Conservation (phyloP, 2,113 vertebrate species). For the Leptobrachium ailaonicum region DNA sequence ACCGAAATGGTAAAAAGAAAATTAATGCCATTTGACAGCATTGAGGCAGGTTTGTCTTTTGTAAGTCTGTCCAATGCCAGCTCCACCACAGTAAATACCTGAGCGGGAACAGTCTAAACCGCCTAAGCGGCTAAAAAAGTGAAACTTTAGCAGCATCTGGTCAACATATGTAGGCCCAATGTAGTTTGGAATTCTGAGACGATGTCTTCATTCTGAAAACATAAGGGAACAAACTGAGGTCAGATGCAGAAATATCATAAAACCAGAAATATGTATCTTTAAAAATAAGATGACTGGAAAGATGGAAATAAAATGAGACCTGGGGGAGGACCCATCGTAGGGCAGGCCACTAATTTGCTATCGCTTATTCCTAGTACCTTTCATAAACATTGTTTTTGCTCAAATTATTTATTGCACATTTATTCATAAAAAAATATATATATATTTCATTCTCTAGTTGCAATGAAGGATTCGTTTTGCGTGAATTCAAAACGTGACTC, state of each 20-base stretch:
- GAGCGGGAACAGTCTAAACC: slow-evolving; percentile 53
- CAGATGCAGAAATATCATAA: not conserved
- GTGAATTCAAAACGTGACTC: too few relatives aligned
- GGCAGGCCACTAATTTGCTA: too few relatives aligned
- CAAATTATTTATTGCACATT: too few relatives aligned
- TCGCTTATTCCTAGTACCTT: too few relatives aligned
- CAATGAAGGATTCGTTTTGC: too few relatives aligned
- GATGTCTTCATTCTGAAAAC: slow-evolving; percentile 71
- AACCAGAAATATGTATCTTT: too few relatives aligned
- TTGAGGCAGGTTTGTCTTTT: slow-evolving; percentile 55
- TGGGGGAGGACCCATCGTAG: too few relatives aligned
- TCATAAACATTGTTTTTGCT: too few relatives aligned
- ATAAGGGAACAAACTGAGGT: slow-evolving; percentile 53
- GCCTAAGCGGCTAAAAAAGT: slow-evolving; percentile 54
- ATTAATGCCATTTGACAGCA: slow-evolving; percentile 52
- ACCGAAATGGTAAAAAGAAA: slow-evolving; percentile 57
- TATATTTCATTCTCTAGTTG: too few relatives aligned
- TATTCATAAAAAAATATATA: too few relatives aligned
- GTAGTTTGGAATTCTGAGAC: slow-evolving; percentile 37
- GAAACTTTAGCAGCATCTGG: slow-evolving; percentile 67
- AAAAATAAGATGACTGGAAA: too few relatives aligned
- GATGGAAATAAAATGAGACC: too few relatives aligned
- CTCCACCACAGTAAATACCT: slow-evolving; percentile 54
- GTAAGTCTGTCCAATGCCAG: slow-evolving; percentile 52
- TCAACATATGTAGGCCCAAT: slow-evolving; percentile 34